phyloP scores from a whole-genome alignment of 2,797 vertebrate species.

The Alosa sapidissima region DNA sequence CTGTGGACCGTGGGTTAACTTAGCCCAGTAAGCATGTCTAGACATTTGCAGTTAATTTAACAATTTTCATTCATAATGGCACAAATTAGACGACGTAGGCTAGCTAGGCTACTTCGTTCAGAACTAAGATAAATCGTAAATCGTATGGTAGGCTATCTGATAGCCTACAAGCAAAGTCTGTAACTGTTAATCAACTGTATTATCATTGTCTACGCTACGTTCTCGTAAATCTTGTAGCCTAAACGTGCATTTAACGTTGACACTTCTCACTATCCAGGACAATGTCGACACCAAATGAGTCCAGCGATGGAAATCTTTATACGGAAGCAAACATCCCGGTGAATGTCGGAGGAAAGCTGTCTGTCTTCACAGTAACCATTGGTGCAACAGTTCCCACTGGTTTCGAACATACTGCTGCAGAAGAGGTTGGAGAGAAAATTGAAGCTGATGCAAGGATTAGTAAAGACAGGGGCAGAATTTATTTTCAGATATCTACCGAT shows the following conservation, averaged over 20 bases:
- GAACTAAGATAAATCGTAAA: not conserved
- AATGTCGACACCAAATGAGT: not conserved
- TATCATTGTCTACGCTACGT: not conserved
- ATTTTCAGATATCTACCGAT: slow-evolving; percentile 84
- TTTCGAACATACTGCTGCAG: slow-evolving; percentile 89
- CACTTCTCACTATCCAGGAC: not conserved
- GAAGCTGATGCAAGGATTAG: slow-evolving; percentile 81
- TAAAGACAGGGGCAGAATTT: slow-evolving; percentile 91
- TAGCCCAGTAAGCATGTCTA: not conserved
- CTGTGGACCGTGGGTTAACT: not conserved
- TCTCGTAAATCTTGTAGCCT: not conserved
- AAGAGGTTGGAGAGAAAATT: slow-evolving; percentile 91
- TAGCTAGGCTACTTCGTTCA: not conserved
- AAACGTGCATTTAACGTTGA: not conserved
- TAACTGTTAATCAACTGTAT: not conserved
- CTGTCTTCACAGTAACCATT: slow-evolving; percentile 66
- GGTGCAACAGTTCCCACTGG: slow-evolving; percentile 96
- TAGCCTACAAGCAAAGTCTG: not conserved
- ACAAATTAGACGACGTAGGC: not conserved
- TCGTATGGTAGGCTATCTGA: too few species aligned
- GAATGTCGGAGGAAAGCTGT: not conserved
- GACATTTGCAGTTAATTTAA: not conserved
- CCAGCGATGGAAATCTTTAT: not conserved
- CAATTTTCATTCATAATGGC: not conserved
- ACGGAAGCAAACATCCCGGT: not conserved